These are phyloP conservation scores for Polydrusus cervinus DNA, from an alignment of 2,888 invertebrate species.

Conservation along the genomic window DNA sequence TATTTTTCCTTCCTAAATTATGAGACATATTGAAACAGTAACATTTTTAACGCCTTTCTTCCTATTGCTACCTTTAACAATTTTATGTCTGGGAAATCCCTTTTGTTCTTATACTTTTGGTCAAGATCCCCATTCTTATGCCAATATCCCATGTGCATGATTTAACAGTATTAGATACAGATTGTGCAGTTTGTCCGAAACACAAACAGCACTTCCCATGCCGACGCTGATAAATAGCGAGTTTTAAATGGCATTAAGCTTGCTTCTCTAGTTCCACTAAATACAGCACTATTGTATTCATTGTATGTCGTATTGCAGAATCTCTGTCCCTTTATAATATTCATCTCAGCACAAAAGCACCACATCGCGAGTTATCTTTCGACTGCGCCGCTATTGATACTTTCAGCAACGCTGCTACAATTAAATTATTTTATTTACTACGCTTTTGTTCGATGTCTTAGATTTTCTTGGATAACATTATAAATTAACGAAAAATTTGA, in stretches of 20 bases:
- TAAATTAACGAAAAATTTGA: conserved; percentile 38
- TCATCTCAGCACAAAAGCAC: conserved; percentile 70
- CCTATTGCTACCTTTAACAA: too few species aligned
- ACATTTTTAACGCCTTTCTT: too few species aligned
- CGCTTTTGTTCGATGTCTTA: conserved; percentile 51
- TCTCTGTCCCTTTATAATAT: conserved; percentile 72
- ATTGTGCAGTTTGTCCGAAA: conserved; percentile 43
- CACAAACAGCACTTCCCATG: conserved; percentile 56
- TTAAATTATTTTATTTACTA: conserved; percentile 55
- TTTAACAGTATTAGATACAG: neutral
- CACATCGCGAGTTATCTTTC: conserved; percentile 70
- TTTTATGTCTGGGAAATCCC: too few species aligned
- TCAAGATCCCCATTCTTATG: too few species aligned
- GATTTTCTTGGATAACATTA: conserved; percentile 50
- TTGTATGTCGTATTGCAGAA: conserved; percentile 71
- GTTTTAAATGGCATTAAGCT: conserved; percentile 72
- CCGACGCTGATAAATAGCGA: conserved; percentile 69
- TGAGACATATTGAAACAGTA: too few species aligned
- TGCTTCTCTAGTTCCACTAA: conserved; percentile 72
- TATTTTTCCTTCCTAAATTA: too few species aligned
- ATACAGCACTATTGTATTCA: conserved; percentile 71
- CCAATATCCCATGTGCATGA: too few species aligned
- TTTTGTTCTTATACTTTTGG: too few species aligned
- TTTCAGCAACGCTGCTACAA: conserved; percentile 58
- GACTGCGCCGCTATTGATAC: conserved; percentile 68